Evolutionary conservation across 2,113 vertebrate species (phyloP).

Genomic region (Xiphias gladius): DNA sequence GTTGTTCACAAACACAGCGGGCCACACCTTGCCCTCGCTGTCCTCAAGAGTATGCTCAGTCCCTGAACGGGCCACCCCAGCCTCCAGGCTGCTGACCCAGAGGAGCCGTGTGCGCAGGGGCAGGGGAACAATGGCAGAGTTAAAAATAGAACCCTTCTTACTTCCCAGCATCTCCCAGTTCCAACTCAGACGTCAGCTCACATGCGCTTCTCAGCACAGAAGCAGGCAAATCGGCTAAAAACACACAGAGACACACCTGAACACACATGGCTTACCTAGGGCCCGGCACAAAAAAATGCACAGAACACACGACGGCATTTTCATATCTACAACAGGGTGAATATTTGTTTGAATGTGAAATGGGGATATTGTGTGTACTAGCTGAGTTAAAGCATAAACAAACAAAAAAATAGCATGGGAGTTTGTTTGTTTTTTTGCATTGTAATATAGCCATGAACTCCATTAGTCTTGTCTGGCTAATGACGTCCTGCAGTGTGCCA

Average conservation of each 20-base stretch:
- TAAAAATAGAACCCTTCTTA: conserved; percentile 77
- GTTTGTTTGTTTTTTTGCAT: conserved; percentile 15
- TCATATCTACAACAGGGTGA: conserved; percentile 3
- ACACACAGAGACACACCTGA: conserved; percentile 66
- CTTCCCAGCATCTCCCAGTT: conserved; percentile 70
- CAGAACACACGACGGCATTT: conserved; percentile 4
- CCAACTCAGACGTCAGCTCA: conserved; percentile 66
- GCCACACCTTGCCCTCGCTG: conserved; percentile 49
- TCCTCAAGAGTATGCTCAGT: conserved; percentile 49
- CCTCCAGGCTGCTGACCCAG: conserved; percentile 39
- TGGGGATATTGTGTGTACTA: not conserved
- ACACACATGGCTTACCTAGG: conserved; percentile 29
- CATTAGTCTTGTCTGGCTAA: conserved; percentile 16
- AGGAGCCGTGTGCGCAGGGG: conserved; percentile 44
- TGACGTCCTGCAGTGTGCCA: conserved; percentile 26
- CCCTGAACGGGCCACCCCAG: conserved; percentile 43
- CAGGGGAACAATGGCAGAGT: conserved; percentile 69
- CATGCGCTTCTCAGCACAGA: conserved; percentile 38
- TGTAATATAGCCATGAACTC: conserved; percentile 15
- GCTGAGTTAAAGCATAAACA: conserved; percentile 10
- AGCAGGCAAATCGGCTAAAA: conserved; percentile 42
- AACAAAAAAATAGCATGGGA: not conserved
- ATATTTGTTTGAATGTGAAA: conserved; percentile 39
- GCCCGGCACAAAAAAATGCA: conserved; percentile 19
- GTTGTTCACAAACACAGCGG: conserved; percentile 61